Percentiles rank a stretch among this genome's conserved stretches.
Evolutionary conservation across 2,797 vertebrate genomes (phyloP).

Genomic region (Tapera naevia): DNA sequence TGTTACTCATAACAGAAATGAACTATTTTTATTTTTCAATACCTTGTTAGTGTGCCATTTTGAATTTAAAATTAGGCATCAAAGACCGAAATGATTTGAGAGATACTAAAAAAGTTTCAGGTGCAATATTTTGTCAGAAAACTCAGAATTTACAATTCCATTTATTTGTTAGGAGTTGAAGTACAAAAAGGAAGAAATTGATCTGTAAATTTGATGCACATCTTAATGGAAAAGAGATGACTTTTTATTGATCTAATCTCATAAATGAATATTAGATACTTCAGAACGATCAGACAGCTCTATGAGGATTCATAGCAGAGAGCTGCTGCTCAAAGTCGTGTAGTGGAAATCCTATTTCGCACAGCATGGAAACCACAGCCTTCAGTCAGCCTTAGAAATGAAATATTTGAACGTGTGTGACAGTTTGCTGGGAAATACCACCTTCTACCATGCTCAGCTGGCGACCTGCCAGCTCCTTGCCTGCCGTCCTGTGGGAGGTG

Average conservation of each 20-base stretch:
- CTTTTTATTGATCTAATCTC: constrained; percentile 38
- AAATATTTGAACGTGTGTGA: constrained; percentile 34
- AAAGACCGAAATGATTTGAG: not conserved
- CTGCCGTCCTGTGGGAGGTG: not conserved
- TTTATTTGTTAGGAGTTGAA: constrained; percentile 17
- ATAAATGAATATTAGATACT: constrained; percentile 22
- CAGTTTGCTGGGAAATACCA: constrained; percentile 42
- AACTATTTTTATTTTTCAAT: not conserved
- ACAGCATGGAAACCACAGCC: not conserved
- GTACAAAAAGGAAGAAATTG: constrained; percentile 24
- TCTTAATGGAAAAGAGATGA: constrained; percentile 39
- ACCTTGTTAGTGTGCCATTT: not conserved
- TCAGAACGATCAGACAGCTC: not conserved
- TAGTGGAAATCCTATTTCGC: constrained; percentile 3
- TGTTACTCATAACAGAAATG: not conserved
- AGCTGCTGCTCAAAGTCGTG: not conserved
- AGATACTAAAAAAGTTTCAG: not conserved
- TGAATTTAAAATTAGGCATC: not conserved
- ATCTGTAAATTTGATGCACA: constrained; percentile 12
- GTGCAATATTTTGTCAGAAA: constrained; percentile 16
- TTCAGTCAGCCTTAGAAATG: constrained; percentile 24
- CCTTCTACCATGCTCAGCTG: not conserved
- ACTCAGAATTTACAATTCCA: constrained; percentile 25
- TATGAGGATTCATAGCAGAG: not conserved
- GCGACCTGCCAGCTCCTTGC: not conserved